Evolutionary conservation across 1,140 invertebrate genomes (phyloP), one percentile per base, ranked within the genome.

Genomic region (Leptinotarsa undecemlineata): DNA sequence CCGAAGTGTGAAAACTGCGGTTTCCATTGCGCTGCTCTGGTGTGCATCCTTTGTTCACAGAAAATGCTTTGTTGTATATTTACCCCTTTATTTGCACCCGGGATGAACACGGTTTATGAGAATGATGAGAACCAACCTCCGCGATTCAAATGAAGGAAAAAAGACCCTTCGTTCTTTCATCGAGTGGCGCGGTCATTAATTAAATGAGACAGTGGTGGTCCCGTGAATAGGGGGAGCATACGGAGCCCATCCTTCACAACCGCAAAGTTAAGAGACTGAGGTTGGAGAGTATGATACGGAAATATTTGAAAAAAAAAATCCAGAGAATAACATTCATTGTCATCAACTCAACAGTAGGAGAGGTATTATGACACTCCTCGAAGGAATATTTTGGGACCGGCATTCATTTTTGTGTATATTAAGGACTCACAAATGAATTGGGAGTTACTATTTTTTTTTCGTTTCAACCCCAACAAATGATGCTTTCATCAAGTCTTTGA

Each of bases 241-340:
- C 71, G 74, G 74, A 77, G 63, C 63, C 76, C 74, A 74, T 74
- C 74, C 74, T 77, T 77, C 60, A 77, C 69, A 67, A 73, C 74
- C 72, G 71, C 74, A 77, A 74, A 77, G 74, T 77, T 75, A 74
- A 73, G 60, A 8, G 33, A 42, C 33, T 11, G 33, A 42, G 33
- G 33, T 42, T 42, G 11, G 33, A 42, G 33, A 11, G 33, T 42
- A 42, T 42, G 33, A 42, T 42, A 2, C 2, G 8, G 33, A 42
- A 8, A 42, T 42, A 42, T 42, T 11, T 42, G 33, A 11, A 42
- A 42, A 33, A 42, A 33, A 42, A 42, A 42, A 11, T 11, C 11
- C 11, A 42, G 33, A 42, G 1, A 33, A 33, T 33, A 33, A 33
- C 6, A 8, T 8, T 33, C 33, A 33, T 42, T 42, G 8, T 11